These are phyloP conservation scores for Channa maculata DNA, from an alignment of 2,113 vertebrate species.

Conservation along the genomic window DNA sequence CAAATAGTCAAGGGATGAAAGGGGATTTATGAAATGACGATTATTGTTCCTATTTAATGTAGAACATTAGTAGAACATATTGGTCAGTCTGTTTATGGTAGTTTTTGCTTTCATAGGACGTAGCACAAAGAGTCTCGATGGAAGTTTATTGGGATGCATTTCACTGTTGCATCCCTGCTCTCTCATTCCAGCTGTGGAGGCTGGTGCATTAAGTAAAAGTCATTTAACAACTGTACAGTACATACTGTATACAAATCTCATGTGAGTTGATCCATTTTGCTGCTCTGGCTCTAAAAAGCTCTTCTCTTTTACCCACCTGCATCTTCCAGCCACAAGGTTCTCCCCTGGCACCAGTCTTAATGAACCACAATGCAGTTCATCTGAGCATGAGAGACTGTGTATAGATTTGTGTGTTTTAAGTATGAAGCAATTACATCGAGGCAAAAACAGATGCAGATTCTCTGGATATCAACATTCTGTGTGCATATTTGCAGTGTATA, in stretches of 20 bases:
- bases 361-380: conserved; percentile 39
- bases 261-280: neutral
- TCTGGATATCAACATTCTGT: neutral
- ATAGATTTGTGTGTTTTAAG: neutral
- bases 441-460: neutral
- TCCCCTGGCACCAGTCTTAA: conserved; percentile 24
- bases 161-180: neutral
- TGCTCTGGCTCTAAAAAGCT: neutral
- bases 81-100: no score
- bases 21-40: no score
- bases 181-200: neutral
- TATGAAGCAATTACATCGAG: neutral
- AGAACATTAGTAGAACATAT: no score
- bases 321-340: conserved; percentile 5
- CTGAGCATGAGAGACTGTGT: neutral
- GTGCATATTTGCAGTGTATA: neutral
- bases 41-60: no score
- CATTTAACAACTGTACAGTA: neutral
- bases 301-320: conserved; percentile 1
- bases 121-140: neutral
- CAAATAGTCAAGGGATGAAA: no score
- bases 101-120: no score
- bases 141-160: neutral
- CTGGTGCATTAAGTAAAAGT: neutral
- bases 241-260: neutral